Evolutionary conservation across 2,797 vertebrate species (phyloP), one percentile per base, ranked within the genome.

Genomic region (Melanotaenia trifasciata): DNA sequence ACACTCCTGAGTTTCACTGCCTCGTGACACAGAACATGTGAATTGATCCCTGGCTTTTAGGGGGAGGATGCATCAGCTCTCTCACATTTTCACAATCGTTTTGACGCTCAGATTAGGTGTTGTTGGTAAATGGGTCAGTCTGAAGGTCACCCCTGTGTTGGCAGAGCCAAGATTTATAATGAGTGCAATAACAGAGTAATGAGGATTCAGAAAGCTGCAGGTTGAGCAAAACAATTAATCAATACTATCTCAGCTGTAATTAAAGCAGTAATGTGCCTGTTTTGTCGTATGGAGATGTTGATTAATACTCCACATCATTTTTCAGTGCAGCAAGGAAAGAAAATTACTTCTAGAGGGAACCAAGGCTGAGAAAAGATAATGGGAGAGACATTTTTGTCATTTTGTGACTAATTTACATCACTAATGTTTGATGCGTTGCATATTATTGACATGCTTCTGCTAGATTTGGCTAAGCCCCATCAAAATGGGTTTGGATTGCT

Each of bases 131-230:
- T 57, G 74, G 79, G 76, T 83, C 84, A 79, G 50, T 11, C 50
- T 72, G 69, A 77, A 88, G 87, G 88, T 90, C 68, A 83, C 67
- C 76, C 63, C 54, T 36, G 68, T 40, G 68, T 59, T 51, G 60
- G 51, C 57, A 3, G 47, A 58, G 72, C 43, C 66, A 59, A 51
- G 68, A 75, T 86, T 80, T 79, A 78, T 84, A 84, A 88, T 83
- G 74, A 87, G 75, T 73, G 83, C 84, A 89, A 76, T 84, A 85
- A 80, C 57, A 45, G 53, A 0, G 67, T 85, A 84, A 87, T 75
- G 81, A 87, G 76, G 70, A 79, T 78, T 83, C 47, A 79, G 80
- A 68, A 82, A 70, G 80, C 78, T 58, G 43, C 4, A 59, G 67
- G 73, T 71, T 24, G 69, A 63, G 64, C 70, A 24, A 70, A 72